phyloP scores from a whole-genome alignment of 2,888 invertebrate genomes.

The Glyphotaelius pellucidus region DNA sequence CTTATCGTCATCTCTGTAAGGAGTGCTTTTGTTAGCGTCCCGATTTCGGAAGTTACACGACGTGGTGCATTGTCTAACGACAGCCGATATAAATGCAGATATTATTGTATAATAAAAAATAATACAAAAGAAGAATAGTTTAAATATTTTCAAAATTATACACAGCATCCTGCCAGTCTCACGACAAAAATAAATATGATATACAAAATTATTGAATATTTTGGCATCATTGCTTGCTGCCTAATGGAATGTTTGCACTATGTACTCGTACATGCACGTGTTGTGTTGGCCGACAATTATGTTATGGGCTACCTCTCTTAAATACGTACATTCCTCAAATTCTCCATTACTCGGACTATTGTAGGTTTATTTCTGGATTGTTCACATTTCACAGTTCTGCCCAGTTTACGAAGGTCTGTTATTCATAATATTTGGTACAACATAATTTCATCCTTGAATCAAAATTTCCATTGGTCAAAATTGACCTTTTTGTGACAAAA shows the following conservation, averaged over 20 bases:
- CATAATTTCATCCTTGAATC: too few species aligned
- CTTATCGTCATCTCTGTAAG: too few species aligned
- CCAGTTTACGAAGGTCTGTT: neutral
- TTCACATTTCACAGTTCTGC: neutral
- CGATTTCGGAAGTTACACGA: too few species aligned
- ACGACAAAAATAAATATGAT: neutral
- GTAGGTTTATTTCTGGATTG: neutral
- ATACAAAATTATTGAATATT: neutral
- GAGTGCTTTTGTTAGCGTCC: too few species aligned
- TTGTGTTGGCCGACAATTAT: neutral
- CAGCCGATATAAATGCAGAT: too few species aligned
- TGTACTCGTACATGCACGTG: constrained; percentile 14
- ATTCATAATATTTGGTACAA: neutral
- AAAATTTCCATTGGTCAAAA: too few species aligned
- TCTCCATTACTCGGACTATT: neutral
- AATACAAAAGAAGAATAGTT: too few species aligned
- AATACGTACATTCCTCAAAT: neutral
- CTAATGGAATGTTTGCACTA: constrained; percentile 36
- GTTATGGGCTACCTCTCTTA: neutral
- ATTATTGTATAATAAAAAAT: too few species aligned
- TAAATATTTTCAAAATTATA: too few species aligned
- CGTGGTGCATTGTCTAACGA: too few species aligned
- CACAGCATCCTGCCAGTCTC: too few species aligned
- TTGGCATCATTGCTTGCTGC: neutral
- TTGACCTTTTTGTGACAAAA: too few species aligned